Evolutionary conservation across 2,888 invertebrate genomes (phyloP).

Genomic region (Eupelmus urozonus): DNA sequence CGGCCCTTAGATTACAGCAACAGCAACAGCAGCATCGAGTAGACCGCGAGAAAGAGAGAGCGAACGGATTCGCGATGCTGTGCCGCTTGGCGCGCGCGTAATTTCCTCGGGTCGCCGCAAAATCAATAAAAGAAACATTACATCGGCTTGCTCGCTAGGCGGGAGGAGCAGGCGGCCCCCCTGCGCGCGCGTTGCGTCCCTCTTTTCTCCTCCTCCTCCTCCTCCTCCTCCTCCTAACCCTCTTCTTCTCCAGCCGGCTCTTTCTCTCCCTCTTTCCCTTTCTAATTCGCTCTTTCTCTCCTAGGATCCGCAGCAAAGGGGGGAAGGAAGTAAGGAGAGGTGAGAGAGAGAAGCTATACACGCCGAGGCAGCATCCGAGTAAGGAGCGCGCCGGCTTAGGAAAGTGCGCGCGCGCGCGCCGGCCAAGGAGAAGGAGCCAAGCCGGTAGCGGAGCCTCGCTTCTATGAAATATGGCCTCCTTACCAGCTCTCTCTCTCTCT

Average conservation of each 20-base stretch:
- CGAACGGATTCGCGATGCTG: slow-evolving; percentile 68
- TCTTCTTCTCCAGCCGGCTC: slow-evolving; percentile 18
- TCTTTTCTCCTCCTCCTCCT: slow-evolving; percentile 72
- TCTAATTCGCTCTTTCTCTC: slow-evolving; percentile 58
- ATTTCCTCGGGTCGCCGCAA: slow-evolving; percentile 74
- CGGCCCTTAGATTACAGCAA: too few relatives aligned
- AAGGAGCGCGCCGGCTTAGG: too few relatives aligned
- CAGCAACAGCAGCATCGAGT: neutral
- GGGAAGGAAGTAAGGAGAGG: slow-evolving; percentile 31
- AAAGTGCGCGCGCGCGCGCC: slow-evolving; percentile 35
- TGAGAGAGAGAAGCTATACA: slow-evolving; percentile 39
- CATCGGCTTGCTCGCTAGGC: slow-evolving; percentile 68
- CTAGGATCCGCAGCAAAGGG: slow-evolving; percentile 26
- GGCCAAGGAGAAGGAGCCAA: neutral
- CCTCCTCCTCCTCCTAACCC: slow-evolving; percentile 35
- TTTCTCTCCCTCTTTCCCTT: slow-evolving; percentile 47
- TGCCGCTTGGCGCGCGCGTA: slow-evolving; percentile 69
- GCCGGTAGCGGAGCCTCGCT: slow-evolving; percentile 35
- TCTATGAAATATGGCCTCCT: slow-evolving; percentile 77
- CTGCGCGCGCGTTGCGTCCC: slow-evolving; percentile 59
- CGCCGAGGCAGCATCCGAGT: slow-evolving; percentile 30
- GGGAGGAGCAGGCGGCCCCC: slow-evolving; percentile 68
- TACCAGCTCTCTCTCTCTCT: too few relatives aligned
- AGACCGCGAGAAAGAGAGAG: slow-evolving; percentile 10
- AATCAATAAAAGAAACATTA: slow-evolving; percentile 78